Percentiles rank a stretch among this genome's conserved stretches.
Conservation (phyloP, 2,888 invertebrate genomes). For the Smittia aterrima region DNA sequence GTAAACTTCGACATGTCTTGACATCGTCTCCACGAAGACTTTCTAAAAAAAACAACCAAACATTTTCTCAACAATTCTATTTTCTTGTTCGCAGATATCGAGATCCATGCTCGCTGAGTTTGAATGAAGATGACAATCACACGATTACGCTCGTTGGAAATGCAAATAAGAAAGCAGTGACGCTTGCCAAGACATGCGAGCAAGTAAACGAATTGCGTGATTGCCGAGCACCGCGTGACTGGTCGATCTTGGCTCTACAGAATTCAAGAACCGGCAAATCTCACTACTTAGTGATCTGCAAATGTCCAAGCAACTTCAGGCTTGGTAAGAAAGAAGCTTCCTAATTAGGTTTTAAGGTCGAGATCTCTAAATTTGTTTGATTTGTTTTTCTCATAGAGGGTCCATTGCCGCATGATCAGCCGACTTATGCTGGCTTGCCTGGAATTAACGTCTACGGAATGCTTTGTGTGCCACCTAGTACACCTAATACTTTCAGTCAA, state of each 20-base stretch:
- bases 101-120: slow-evolving; percentile 87
- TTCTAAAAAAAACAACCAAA: background rate
- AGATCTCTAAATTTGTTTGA: background rate
- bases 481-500: background rate
- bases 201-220: slow-evolving; percentile 87
- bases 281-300: slow-evolving; percentile 88
- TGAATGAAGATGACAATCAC: slow-evolving; percentile 87
- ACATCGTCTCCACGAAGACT: background rate
- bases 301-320: slow-evolving; percentile 80
- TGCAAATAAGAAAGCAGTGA: slow-evolving; percentile 81
- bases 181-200: slow-evolving; percentile 90
- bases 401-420: slow-evolving; percentile 91
- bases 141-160: slow-evolving; percentile 87
- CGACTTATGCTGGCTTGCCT: slow-evolving; percentile 89
- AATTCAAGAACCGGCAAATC: slow-evolving; percentile 91
- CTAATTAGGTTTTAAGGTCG: slow-evolving; percentile 23
- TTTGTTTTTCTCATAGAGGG: slow-evolving; percentile 64
- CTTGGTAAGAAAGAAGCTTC: slow-evolving; percentile 61
- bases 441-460: slow-evolving; percentile 91
- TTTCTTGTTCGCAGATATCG: slow-evolving; percentile 60
- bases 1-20: no score
- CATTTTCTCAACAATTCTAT: background rate
- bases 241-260: slow-evolving; percentile 87
- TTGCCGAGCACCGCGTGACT: slow-evolving; percentile 83
- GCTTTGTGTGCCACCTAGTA: slow-evolving; percentile 68